Evolutionary conservation across 2,888 invertebrate genomes (phyloP).

Genomic region (Luffia ferchaultella): DNA sequence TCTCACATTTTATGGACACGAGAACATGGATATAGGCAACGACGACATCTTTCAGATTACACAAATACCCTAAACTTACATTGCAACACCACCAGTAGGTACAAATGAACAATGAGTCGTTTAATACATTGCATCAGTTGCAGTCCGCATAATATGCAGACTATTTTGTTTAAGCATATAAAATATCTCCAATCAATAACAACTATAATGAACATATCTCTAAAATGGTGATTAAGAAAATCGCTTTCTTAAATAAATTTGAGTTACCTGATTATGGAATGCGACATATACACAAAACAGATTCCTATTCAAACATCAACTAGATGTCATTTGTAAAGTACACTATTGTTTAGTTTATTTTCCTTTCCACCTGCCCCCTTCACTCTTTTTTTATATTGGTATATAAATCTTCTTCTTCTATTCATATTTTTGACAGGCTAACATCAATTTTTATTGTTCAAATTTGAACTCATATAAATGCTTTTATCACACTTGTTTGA

Average conservation of each 20-base stretch:
- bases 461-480: too few relatives aligned
- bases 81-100: too few relatives aligned
- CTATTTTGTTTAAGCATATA: neutral
- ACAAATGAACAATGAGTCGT: too few relatives aligned
- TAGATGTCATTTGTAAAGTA: too few relatives aligned
- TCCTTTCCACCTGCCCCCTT: too few relatives aligned
- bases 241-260: neutral
- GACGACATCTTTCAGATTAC: slow-evolving; percentile 32
- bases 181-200: neutral
- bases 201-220: neutral
- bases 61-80: slow-evolving; percentile 5
- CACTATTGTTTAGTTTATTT: too few relatives aligned
- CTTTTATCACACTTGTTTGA: too few relatives aligned
- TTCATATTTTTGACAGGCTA: too few relatives aligned
- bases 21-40: slow-evolving; percentile 24
- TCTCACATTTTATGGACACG: neutral
- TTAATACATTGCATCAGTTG: neutral
- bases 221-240: neutral
- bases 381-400: too few relatives aligned
- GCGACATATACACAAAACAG: neutral
- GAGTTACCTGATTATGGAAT: neutral
- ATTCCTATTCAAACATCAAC: too few relatives aligned
- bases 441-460: too few relatives aligned
- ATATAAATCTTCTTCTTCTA: too few relatives aligned
- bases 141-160: neutral